Evolutionary conservation across 1,140 invertebrate genomes (phyloP).

Genomic region (Drosophila pallidifrons): DNA sequence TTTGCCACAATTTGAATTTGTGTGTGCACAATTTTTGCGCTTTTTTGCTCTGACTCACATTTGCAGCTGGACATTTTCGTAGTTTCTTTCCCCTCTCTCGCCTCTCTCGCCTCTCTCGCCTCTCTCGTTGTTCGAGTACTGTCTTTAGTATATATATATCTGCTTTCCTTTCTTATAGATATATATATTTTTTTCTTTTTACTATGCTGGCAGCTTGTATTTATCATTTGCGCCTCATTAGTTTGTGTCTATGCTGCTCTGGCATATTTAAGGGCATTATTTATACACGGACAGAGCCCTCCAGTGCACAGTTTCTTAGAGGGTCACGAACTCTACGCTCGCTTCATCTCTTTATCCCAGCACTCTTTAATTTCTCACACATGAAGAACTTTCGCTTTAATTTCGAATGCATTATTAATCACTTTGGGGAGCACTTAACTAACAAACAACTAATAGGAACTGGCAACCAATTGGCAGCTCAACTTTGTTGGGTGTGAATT

Average conservation of each 20-base stretch:
- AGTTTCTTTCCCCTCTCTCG: background rate
- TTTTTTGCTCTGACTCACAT: slow-evolving; percentile 53
- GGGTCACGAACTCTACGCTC: slow-evolving; percentile 20
- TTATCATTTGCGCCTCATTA: slow-evolving; percentile 81
- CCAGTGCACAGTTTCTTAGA: background rate
- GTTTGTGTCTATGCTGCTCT: slow-evolving; percentile 41
- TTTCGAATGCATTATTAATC: slow-evolving; percentile 10
- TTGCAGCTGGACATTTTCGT: slow-evolving; percentile 43
- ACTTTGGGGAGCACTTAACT: slow-evolving; percentile 1
- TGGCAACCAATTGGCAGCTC: background rate
- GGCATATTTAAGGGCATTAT: slow-evolving; percentile 54
- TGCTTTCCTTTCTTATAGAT: slow-evolving; percentile 1
- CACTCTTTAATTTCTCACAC: slow-evolving; percentile 3
- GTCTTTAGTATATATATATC: background rate
- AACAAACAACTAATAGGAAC: slow-evolving; percentile 8
- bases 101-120: background rate
- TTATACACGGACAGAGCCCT: slow-evolving; percentile 46
- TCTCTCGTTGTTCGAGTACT: slow-evolving; percentile 1
- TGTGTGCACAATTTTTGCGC: slow-evolving; percentile 8
- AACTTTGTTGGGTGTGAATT: background rate
- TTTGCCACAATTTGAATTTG: slow-evolving; percentile 34
- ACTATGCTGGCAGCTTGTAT: slow-evolving; percentile 67
- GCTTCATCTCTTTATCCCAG: background rate
- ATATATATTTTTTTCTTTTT: slow-evolving; percentile 25
- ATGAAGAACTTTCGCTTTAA: slow-evolving; percentile 2